Conservation (phyloP, 2,113 vertebrate genomes). For the Psophia crepitans region DNA sequence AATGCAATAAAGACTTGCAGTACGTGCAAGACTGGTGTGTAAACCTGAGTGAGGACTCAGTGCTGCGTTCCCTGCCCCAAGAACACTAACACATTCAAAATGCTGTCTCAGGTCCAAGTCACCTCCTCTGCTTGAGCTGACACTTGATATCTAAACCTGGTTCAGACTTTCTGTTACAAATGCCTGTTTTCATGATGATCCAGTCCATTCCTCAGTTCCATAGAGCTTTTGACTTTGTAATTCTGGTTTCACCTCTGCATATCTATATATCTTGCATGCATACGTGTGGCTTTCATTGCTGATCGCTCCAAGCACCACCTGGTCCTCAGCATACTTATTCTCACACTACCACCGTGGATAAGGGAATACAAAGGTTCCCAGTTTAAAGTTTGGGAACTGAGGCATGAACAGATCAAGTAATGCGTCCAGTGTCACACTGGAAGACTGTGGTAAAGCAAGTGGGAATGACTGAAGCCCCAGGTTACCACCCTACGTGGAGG, state of each 20-base stretch:
- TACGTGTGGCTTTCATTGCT: not conserved
- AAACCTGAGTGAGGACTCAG: not conserved
- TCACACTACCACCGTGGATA: rapidly evolving
- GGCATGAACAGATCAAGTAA: not conserved
- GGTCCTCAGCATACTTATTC: not conserved
- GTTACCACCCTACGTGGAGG: not conserved
- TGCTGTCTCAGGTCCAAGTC: not conserved
- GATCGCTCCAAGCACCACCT: not conserved
- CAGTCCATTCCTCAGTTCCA: not conserved
- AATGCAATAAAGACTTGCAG: not conserved
- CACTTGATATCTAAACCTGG: not conserved
- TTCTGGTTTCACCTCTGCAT: not conserved
- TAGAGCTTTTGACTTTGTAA: not conserved
- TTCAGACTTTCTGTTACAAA: not conserved
- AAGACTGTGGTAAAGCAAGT: not conserved
- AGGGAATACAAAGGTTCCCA: not conserved
- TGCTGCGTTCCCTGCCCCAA: not conserved
- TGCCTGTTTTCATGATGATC: not conserved
- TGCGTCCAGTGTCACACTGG: not conserved
- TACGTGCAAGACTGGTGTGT: not conserved
- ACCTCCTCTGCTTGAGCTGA: not conserved
- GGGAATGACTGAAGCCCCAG: not conserved
- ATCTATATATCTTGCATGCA: not conserved
- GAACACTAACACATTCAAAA: not conserved
- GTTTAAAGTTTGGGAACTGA: not conserved